phyloP scores from a whole-genome alignment of 35 echinoderm and acorn worm species.

The Stichopus chloronotus region DNA sequence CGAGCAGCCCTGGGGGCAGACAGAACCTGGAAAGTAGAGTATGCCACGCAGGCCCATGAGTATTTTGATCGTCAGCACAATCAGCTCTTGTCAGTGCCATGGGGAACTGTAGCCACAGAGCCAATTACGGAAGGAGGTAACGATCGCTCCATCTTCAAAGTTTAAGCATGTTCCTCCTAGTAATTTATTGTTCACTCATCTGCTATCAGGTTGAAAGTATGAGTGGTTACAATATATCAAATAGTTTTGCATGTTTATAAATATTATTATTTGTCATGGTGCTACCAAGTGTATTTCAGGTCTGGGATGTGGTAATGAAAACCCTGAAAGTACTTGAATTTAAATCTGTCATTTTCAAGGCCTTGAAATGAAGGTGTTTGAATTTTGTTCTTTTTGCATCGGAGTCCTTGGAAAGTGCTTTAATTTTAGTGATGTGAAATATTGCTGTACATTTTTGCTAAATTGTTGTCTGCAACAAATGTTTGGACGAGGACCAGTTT shows the following conservation, averaged over 20 bases:
- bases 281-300: neutral
- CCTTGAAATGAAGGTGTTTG: too few relatives aligned
- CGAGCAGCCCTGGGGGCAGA: neutral
- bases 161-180: neutral
- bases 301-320: neutral
- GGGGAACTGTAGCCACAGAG: slow-evolving; percentile 25
- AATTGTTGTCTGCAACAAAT: too few relatives aligned
- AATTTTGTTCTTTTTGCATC: too few relatives aligned
- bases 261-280: neutral
- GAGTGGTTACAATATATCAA: neutral
- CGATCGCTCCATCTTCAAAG: neutral
- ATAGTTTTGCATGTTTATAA: neutral
- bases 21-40: slow-evolving; percentile 18
- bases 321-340: neutral
- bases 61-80: slow-evolving; percentile 15
- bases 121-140: slow-evolving; percentile 24
- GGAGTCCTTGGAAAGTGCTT: too few relatives aligned
- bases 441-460: too few relatives aligned
- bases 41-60: neutral
- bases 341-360: too few relatives aligned
- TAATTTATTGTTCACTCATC: neutral
- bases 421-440: too few relatives aligned
- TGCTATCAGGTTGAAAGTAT: neutral
- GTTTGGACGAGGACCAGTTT: too few relatives aligned
- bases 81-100: slow-evolving; percentile 16